phyloP scores from a whole-genome alignment of 2,113 vertebrate genomes.

The Rhegmatorhina hoffmannsi region DNA sequence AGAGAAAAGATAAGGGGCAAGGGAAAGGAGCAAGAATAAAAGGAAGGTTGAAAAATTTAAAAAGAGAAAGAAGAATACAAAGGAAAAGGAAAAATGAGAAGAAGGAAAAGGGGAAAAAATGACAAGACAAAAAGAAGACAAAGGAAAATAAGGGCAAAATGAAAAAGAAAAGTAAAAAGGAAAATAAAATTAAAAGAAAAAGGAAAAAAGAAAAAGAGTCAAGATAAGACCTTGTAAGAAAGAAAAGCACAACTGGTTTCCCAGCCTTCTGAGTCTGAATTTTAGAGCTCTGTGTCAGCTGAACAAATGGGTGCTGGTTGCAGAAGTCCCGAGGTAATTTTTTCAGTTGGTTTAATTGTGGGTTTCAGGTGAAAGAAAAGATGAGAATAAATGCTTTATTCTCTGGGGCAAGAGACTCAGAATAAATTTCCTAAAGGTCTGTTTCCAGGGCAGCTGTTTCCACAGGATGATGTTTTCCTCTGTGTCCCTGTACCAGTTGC shows the following conservation, averaged over 20 bases:
- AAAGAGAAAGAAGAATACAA: accelerated
- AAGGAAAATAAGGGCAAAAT: accelerated
- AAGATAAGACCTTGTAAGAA: not conserved
- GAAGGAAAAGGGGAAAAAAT: accelerated
- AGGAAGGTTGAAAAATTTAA: accelerated
- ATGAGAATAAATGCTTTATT: not conserved
- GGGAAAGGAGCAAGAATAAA: accelerated
- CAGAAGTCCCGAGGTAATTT: not conserved
- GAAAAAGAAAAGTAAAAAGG: accelerated
- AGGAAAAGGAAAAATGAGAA: not conserved
- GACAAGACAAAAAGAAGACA: accelerated
- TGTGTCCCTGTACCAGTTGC: not conserved
- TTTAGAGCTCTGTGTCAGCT: not conserved
- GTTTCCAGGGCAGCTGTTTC: not conserved
- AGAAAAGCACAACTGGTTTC: not conserved
- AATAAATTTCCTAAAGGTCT: not conserved
- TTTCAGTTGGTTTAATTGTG: not conserved
- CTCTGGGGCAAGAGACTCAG: not conserved
- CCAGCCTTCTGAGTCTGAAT: not conserved
- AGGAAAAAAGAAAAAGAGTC: not conserved
- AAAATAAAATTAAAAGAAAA: accelerated
- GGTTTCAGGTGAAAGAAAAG: not conserved
- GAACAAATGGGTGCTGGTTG: not conserved
- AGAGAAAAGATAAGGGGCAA: not conserved
- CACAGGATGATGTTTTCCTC: not conserved